phyloP scores from a whole-genome alignment of 2,888 invertebrate species.

The Elysia crispata region DNA sequence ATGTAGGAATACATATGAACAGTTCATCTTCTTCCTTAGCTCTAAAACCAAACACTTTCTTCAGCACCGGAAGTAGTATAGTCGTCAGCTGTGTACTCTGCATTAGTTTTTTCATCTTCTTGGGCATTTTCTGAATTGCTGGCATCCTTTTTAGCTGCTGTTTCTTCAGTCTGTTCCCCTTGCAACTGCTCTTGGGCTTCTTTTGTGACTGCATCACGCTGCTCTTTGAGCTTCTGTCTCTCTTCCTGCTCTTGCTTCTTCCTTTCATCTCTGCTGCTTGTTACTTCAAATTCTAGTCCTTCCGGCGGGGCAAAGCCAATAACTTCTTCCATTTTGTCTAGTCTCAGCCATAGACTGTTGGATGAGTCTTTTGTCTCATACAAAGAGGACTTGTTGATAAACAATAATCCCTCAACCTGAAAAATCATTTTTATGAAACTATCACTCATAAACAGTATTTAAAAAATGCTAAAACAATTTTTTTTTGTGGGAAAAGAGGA shows the following conservation, averaged over 20 bases:
- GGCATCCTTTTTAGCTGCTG: not conserved
- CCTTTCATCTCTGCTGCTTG: conserved; percentile 26
- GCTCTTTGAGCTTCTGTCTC: conserved; percentile 29
- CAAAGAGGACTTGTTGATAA: conserved; percentile 40
- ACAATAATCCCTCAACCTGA: conserved; percentile 52
- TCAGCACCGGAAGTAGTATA: too few relatives aligned
- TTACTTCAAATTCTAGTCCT: conserved; percentile 20
- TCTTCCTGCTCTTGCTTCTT: conserved; percentile 26
- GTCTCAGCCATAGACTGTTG: conserved; percentile 45
- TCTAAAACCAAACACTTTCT: too few relatives aligned
- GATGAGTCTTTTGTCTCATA: conserved; percentile 37
- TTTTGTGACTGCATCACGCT: conserved; percentile 32
- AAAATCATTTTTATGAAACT: too few relatives aligned
- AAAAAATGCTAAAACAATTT: too few relatives aligned
- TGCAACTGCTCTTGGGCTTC: not conserved
- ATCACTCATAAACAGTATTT: too few relatives aligned
- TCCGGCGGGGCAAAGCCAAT: conserved; percentile 46
- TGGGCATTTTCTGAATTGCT: not conserved
- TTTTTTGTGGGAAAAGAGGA: too few relatives aligned
- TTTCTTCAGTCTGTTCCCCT: not conserved
- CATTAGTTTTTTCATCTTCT: not conserved
- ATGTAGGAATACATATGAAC: too few relatives aligned
- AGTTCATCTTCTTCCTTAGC: too few relatives aligned
- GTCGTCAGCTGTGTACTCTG: not conserved
- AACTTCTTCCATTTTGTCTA: conserved; percentile 47